Conservation (phyloP, 2,888 invertebrate genomes). For the Eudemis profundana region DNA sequence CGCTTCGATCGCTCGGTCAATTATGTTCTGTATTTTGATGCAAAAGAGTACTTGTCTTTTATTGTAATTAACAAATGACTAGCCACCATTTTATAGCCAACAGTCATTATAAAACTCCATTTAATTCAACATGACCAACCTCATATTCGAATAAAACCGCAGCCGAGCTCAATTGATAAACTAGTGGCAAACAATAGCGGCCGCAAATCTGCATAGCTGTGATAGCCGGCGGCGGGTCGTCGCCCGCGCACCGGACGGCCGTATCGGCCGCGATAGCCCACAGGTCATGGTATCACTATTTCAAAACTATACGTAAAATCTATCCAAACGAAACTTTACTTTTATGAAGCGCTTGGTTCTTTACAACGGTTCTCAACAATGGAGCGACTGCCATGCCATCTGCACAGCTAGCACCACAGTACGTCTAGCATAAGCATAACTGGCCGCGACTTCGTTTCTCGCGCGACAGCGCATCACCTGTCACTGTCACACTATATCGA, state of each 20-base stretch:
- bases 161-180: constrained; percentile 53
- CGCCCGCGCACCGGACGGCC: constrained; percentile 59
- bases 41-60: too few relatives aligned
- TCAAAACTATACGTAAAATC: not conserved
- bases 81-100: too few relatives aligned
- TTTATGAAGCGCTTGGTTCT: too few relatives aligned
- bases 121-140: constrained; percentile 1
- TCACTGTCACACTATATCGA: too few relatives aligned
- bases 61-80: not conserved
- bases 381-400: too few relatives aligned
- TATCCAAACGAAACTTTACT: not conserved
- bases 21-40: too few relatives aligned
- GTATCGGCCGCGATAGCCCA: constrained; percentile 62
- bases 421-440: too few relatives aligned
- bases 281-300: constrained; percentile 47
- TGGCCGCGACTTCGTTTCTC: too few relatives aligned
- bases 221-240: constrained; percentile 52
- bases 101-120: not conserved
- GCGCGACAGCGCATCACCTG: too few relatives aligned
- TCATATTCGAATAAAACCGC: constrained; percentile 45
- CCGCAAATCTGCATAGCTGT: constrained; percentile 27
- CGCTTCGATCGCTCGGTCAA: too few relatives aligned
- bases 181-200: constrained; percentile 28
- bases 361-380: too few relatives aligned
- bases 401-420: too few relatives aligned